Base-by-base conservation (phyloP, 2,888 invertebrate species). In the Dynastes hyllus region DNA sequence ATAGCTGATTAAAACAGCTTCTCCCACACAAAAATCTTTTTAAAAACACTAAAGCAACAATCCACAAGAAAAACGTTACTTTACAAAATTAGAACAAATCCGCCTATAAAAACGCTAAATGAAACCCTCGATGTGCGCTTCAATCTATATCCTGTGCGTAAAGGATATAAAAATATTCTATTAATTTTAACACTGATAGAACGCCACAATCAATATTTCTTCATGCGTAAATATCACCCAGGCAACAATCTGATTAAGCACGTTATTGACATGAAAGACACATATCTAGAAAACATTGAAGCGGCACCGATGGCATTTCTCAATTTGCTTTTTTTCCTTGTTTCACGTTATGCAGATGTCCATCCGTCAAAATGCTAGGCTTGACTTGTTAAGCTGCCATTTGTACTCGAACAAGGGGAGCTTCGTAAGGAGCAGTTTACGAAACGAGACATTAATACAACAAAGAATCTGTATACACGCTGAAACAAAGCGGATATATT, bases 241-340 rank as follows among this genome's bases (percentile, higher is more conserved):
- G 66, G 76, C 51, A 66, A 76, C 76, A 66, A 76, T 76, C 65
- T 65, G 76, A 76, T 76, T 65, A 70, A 76, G 16, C 53, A 75
- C n/a, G 45, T 75, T 75, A 75, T 75, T 75, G 75, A 75, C 75
- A 75, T 45, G 70, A 27, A 53, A 70, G 70, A 70, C 70, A 51
- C 32, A 70, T 53, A 70, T 53, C 32, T 70, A 5, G 29, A 70
- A 53, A 70, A 53, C 11, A 53, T 70, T 45, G 29, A 22, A 13
- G 53, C 29, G 45, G 70, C 53, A 53, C 29, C 29, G 13, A n/a
- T 51, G 27, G 27, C 37, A 45, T 67, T 40, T 22, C 32, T 67
- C 66, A 40, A 67, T 63, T 67, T 67, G 11, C 40, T n/a, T 67
- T 22, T 40, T 45, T 16, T 45, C 16, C 9, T 40, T 8, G 29